A percentile compares a stretch with the other conserved stretches of the same genome.
Conservation (phyloP, 2,888 invertebrate genomes). For the Tetragnatha montana region DNA sequence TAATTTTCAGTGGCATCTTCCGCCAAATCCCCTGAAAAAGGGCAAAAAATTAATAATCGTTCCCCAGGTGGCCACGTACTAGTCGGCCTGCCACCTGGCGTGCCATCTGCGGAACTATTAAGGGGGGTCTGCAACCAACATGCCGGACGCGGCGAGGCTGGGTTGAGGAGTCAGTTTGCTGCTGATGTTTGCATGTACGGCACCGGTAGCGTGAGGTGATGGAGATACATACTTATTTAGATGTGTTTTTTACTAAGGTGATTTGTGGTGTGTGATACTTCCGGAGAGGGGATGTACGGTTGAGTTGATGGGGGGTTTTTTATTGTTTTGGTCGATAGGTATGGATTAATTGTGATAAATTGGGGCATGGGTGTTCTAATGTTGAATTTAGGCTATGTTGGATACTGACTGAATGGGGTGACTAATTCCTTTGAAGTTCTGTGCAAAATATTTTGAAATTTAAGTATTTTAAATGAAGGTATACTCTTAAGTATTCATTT, state of each 20-base stretch:
- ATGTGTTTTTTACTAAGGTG: neutral
- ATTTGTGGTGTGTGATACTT: neutral
- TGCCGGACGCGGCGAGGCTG: slow-evolving; percentile 11
- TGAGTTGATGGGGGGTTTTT: neutral
- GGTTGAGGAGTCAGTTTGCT: neutral
- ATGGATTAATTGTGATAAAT: too few species aligned
- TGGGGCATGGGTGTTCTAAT: too few species aligned
- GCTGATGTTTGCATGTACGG: slow-evolving; percentile 6
- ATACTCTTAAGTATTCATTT: too few species aligned
- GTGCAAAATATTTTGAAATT: too few species aligned
- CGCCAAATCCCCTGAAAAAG: slow-evolving; percentile 21
- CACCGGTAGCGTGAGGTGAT: neutral
- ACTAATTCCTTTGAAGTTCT: too few species aligned
- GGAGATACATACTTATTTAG: neutral
- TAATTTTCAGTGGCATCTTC: slow-evolving; percentile 9
- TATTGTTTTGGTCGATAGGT: neutral
- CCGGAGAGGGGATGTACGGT: neutral
- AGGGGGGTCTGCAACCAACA: neutral
- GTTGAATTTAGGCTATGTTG: too few species aligned
- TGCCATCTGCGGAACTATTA: slow-evolving; percentile 52
- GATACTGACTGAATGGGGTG: too few species aligned
- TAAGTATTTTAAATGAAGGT: too few species aligned
- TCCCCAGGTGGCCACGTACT: slow-evolving; percentile 50
- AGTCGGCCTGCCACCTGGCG: slow-evolving; percentile 54
- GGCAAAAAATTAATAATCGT: slow-evolving; percentile 22